These are phyloP conservation scores for Diuraphis noxia DNA, from an alignment of 1,140 invertebrate species.

Conservation along the genomic window DNA sequence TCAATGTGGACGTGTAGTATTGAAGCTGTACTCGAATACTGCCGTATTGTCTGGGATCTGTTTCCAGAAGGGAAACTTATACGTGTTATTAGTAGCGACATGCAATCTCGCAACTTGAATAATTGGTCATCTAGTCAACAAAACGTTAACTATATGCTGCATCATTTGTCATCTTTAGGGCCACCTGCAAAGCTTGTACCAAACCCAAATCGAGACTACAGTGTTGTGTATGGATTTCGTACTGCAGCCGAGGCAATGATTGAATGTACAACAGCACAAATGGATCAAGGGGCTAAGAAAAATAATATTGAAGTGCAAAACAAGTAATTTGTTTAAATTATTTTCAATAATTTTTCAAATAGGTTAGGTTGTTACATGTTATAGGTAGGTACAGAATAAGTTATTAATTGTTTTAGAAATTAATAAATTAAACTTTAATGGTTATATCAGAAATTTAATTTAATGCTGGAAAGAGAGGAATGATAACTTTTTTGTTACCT, in stretches of 20 bases:
- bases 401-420: not conserved
- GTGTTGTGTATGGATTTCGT: conserved; percentile 80
- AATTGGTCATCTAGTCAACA: conserved; percentile 79
- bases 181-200: conserved; percentile 66
- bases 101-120: conserved; percentile 76
- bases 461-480: not conserved
- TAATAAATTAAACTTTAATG: not conserved
- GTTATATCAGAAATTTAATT: not conserved
- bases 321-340: conserved; percentile 33
- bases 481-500: not conserved
- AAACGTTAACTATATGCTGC: conserved; percentile 77
- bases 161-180: conserved; percentile 69
- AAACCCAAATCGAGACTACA: conserved; percentile 63
- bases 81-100: conserved; percentile 81
- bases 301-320: conserved; percentile 19
- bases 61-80: conserved; percentile 86
- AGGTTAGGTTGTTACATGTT: not conserved
- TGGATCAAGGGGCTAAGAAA: conserved; percentile 62
- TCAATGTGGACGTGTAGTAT: conserved; percentile 93
- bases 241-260: conserved; percentile 84
- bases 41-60: conserved; percentile 93
- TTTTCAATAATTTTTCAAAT: not conserved
- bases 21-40: conserved; percentile 92
- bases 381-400: not conserved
- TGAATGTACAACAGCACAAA: conserved; percentile 77